Evolutionary conservation across 2,797 vertebrate species (phyloP).

Genomic region (Triplophysa yarkandensis): DNA sequence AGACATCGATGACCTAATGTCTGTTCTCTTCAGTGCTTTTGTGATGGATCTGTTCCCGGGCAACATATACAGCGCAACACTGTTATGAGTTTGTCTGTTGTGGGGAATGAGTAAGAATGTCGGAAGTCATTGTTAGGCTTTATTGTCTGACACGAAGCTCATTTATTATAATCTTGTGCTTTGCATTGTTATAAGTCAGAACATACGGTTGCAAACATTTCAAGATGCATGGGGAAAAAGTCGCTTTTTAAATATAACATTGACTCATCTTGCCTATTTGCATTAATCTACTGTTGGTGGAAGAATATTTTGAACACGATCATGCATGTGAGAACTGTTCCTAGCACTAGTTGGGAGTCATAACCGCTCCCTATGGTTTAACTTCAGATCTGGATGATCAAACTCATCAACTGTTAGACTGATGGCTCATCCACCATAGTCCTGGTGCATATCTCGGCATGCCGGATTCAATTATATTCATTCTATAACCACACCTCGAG

Average conservation of each 20-base stretch:
- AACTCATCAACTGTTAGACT: neutral
- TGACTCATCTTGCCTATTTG: no score
- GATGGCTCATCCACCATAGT: neutral
- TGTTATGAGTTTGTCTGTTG: neutral
- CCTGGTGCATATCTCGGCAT: neutral
- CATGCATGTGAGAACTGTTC: neutral
- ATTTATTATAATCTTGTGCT: neutral
- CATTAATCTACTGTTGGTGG: no score
- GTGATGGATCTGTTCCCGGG: neutral
- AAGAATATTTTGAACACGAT: no score
- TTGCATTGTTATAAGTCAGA: neutral
- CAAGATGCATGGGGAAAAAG: neutral
- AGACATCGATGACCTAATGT: neutral
- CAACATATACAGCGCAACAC: neutral
- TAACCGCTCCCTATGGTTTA: neutral
- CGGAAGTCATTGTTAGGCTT: neutral
- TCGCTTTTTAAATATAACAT: neutral
- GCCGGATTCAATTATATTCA: neutral
- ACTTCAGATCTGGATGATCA: neutral
- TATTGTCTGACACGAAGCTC: neutral
- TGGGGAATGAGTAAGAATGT: neutral
- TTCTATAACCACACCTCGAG: neutral
- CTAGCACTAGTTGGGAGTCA: neutral
- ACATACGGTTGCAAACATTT: neutral
- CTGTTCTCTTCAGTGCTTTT: neutral